Percentiles rank a stretch among this genome's conserved stretches.
Conservation (phyloP, 2,113 vertebrate genomes). For the Hippocampus comes region DNA sequence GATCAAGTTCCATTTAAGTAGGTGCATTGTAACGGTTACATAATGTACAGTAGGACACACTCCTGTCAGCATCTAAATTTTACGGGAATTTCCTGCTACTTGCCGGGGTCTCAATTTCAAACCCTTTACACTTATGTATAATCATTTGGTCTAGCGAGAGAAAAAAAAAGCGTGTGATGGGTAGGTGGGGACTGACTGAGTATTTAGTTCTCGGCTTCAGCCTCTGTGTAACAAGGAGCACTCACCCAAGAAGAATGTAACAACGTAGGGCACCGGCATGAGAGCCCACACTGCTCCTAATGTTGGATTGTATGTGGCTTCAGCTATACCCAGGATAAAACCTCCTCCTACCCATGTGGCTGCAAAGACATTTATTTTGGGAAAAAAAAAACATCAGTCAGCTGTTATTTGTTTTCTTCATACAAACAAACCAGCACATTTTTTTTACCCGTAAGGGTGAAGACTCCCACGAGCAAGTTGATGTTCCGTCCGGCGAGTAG, state of each 20-base stretch:
- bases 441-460: constrained; percentile 64
- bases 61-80: neutral
- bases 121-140: neutral
- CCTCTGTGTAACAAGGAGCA: neutral
- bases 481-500: constrained; percentile 78
- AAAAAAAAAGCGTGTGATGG: neutral
- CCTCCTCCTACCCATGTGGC: constrained; percentile 85
- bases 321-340: constrained; percentile 80
- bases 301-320: constrained; percentile 79
- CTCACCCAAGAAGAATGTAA: constrained; percentile 81
- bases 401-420: neutral
- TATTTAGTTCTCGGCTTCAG: neutral
- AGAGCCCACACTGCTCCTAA: constrained; percentile 79
- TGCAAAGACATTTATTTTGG: constrained; percentile 34
- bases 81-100: neutral
- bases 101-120: neutral
- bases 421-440: neutral
- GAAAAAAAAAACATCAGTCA: neutral
- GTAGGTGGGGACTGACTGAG: neutral
- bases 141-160: neutral
- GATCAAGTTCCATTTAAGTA: neutral
- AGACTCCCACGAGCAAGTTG: constrained; percentile 73
- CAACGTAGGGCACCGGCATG: constrained; percentile 76
- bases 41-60: neutral
- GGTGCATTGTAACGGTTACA: neutral